Conservation (phyloP, 1,140 invertebrate species). For the Cyrtorhinus lividipennis region DNA sequence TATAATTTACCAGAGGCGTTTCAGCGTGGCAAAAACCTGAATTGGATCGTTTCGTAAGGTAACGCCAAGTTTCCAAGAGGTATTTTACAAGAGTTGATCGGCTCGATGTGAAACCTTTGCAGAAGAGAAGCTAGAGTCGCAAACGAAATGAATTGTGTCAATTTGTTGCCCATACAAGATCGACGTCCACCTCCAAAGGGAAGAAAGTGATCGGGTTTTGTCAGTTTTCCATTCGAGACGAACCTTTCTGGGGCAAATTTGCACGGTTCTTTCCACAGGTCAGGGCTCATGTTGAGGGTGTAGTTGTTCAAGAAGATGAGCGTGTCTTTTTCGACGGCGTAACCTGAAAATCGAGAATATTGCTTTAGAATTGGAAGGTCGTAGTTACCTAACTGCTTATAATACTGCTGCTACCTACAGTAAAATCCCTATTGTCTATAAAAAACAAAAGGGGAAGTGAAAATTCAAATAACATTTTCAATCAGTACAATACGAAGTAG, state of each 20-base stretch:
- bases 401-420: too few relatives aligned
- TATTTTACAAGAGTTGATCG: constrained; percentile 22
- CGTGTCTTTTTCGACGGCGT: constrained; percentile 57
- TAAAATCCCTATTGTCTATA: too few relatives aligned
- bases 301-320: constrained; percentile 80
- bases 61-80: constrained; percentile 27
- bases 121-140: constrained; percentile 54
- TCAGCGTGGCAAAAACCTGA: constrained; percentile 23
- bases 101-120: constrained; percentile 23
- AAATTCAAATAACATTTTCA: too few relatives aligned
- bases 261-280: constrained; percentile 56
- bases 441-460: too few relatives aligned
- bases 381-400: too few relatives aligned
- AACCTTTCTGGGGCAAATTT: constrained; percentile 61
- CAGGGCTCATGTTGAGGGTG: constrained; percentile 57
- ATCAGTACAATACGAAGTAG: too few relatives aligned
- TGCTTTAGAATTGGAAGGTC: too few relatives aligned
- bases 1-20: too few relatives aligned
- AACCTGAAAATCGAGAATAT: constrained; percentile 32
- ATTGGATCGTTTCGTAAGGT: constrained; percentile 26
- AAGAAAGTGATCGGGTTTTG: constrained; percentile 52
- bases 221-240: constrained; percentile 35
- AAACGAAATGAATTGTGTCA: constrained; percentile 62
- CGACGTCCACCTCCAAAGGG: constrained; percentile 76
- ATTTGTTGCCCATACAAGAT: constrained; percentile 74